Base-by-base conservation (phyloP, 2,888 invertebrate genomes). In the Cheilosia scutellata region DNA sequence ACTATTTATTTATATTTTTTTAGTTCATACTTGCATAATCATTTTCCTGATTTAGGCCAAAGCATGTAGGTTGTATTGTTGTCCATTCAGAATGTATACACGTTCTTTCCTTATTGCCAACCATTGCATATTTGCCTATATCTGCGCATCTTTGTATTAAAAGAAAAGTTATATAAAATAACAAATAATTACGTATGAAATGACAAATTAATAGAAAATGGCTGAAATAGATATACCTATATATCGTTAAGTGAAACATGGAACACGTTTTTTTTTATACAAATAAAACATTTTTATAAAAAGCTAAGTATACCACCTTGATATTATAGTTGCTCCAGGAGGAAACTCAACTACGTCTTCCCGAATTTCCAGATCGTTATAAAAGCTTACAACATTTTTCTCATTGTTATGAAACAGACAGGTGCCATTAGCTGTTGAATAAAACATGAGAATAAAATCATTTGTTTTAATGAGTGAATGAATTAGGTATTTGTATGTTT, bases 41-140 rank as follows among this genome's bases (percentile, higher is more conserved):
- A 88, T 96, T 96, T 90, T 96, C 96, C 90, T 97, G 97, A 90
- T 96, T 97, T 0, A 97, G 93, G 1, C 97, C 97, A 88, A 95
- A 95, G 90, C 97, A 97, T 0, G 95, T 93, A 0, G 97, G 96
- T 89, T 95, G 96, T 5, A 94, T 93, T 1, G 96, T 96, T 65
- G 96, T 96, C 97, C 97, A 97, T 53, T 95, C 94, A 0, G 97
- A 97, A 51, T 96, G 95, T 66, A 96, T 93, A 90, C 97, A 97
- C 74, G 94, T 94, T 13, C 96, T 93, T 1, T 94, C 94, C 87
- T 94, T 95, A 0, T 96, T 95, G 0, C 97, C 97, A n/a, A 94
- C 94, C 94, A 97, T 94, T 0, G 95, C 95, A 90, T 95, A 97
- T 92, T 97, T 97, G n/a, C 97, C 97, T 65, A 97, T 97, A 90